These are phyloP conservation scores for Thereuonema tuberculata DNA, from an alignment of 1,140 invertebrate species.

Conservation along the genomic window DNA sequence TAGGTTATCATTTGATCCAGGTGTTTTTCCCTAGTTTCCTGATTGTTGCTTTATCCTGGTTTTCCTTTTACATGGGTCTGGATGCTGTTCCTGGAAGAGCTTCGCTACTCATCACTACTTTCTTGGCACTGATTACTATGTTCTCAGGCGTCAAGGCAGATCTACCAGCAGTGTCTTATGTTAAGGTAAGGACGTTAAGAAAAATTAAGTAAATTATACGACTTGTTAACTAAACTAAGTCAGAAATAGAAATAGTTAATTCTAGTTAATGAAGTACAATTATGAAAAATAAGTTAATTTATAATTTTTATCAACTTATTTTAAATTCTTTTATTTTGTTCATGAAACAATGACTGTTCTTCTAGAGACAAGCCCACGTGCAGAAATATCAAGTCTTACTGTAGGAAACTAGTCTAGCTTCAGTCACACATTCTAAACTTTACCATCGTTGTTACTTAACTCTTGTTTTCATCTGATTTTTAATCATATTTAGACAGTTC, in stretches of 20 bases:
- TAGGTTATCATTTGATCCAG: slow-evolving; percentile 73
- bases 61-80: slow-evolving; percentile 70
- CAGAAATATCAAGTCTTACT: too few species aligned
- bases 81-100: slow-evolving; percentile 71
- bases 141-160: slow-evolving; percentile 61
- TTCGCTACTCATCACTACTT: slow-evolving; percentile 64
- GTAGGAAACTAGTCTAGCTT: too few species aligned
- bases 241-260: too few species aligned
- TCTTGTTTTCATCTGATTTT: too few species aligned
- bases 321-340: too few species aligned
- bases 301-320: neutral
- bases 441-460: too few species aligned
- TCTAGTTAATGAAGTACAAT: neutral
- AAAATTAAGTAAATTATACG: neutral
- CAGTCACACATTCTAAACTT: too few species aligned
- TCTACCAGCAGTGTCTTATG: slow-evolving; percentile 66
- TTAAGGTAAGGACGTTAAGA: slow-evolving; percentile 39
- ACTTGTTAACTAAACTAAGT: neutral
- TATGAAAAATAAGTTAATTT: neutral
- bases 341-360: too few species aligned
- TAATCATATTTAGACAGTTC: too few species aligned
- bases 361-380: too few species aligned
- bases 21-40: slow-evolving; percentile 72
- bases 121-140: slow-evolving; percentile 67
- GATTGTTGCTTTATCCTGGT: slow-evolving; percentile 76